These are phyloP conservation scores for Rhabdomys pumilio DNA, from an alignment of 2,797 vertebrate genomes.

Conservation along the genomic window DNA sequence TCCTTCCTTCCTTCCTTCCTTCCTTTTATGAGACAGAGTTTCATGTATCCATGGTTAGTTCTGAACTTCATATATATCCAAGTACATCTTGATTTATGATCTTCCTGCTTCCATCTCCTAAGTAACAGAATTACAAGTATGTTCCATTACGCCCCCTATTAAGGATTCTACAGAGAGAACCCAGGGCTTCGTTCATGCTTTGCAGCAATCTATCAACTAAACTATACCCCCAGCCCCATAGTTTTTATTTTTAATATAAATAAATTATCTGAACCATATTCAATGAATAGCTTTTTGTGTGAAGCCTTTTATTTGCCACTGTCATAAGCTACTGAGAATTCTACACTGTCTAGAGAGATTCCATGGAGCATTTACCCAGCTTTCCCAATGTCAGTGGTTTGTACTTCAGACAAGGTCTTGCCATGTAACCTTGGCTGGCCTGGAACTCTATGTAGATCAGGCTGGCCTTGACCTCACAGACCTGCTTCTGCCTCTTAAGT, in stretches of 20 bases:
- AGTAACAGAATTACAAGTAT: not conserved
- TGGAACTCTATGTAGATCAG: not conserved
- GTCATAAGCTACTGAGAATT: not conserved
- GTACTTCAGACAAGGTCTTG: not conserved
- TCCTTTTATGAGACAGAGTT: not conserved
- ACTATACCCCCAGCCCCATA: not conserved
- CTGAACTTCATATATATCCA: not conserved
- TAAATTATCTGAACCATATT: not conserved
- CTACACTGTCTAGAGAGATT: not conserved
- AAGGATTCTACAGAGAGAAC: not conserved
- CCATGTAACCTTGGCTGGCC: not conserved
- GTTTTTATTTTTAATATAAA: not conserved
- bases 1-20: not conserved
- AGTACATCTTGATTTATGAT: not conserved
- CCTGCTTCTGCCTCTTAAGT: not conserved
- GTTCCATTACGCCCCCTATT: not conserved
- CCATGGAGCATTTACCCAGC: rapidly evolving
- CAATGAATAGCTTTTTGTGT: not conserved
- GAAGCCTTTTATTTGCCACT: not conserved
- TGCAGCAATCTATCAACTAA: not conserved
- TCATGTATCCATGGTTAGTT: not conserved
- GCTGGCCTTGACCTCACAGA: not conserved
- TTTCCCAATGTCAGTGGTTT: not conserved
- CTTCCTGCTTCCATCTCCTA: not conserved
- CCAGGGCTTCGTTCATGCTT: not conserved